phyloP scores from a whole-genome alignment of 2,113 vertebrate species.

The Helogale parvula region DNA sequence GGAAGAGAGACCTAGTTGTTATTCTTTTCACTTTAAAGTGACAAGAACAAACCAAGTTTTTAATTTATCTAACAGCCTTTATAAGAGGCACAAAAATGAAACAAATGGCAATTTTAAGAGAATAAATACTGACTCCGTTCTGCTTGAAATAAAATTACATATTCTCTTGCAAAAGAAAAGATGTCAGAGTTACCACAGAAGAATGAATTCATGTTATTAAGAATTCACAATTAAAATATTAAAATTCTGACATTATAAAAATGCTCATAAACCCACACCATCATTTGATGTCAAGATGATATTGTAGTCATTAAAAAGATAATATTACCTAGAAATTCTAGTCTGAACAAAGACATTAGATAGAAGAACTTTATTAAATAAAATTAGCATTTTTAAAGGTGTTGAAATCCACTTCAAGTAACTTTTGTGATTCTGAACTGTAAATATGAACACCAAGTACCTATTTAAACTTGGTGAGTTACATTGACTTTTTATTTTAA shows the following conservation, averaged over 20 bases:
- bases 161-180: constrained; percentile 47
- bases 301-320: constrained; percentile 65
- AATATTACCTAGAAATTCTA: constrained; percentile 49
- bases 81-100: constrained; percentile 38
- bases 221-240: constrained; percentile 76
- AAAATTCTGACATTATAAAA: constrained; percentile 76
- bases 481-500: constrained; percentile 50
- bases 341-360: constrained; percentile 50
- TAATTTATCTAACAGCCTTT: not conserved
- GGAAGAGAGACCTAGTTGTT: not conserved
- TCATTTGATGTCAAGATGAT: constrained; percentile 65
- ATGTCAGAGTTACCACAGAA: constrained; percentile 45
- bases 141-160: constrained; percentile 55
- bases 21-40: constrained; percentile 37
- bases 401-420: constrained; percentile 35
- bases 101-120: constrained; percentile 39
- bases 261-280: constrained; percentile 50
- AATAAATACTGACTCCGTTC: constrained; percentile 50
- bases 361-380: constrained; percentile 61
- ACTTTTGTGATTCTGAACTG: constrained; percentile 29
- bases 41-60: not conserved
- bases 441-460: constrained; percentile 40
- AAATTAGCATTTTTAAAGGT: constrained; percentile 54
- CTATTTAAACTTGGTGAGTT: constrained; percentile 29
- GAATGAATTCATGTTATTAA: constrained; percentile 62